Evolutionary conservation across 2,113 vertebrate species (phyloP).

Genomic region (Rhombomys opimus): DNA sequence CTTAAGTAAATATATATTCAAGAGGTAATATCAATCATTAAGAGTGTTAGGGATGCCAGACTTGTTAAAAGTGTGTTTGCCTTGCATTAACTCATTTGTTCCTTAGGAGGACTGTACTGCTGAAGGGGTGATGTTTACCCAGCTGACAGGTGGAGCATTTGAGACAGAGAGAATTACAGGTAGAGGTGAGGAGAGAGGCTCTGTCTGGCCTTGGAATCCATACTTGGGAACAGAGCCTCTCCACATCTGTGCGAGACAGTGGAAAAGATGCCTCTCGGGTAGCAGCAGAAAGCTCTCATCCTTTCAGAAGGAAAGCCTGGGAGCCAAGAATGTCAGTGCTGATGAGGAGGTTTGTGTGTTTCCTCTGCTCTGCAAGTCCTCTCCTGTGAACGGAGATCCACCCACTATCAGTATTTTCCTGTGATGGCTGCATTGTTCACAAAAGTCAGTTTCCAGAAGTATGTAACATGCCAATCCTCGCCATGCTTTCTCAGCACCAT

Average conservation of each 20-base stretch:
- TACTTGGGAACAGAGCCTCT: neutral
- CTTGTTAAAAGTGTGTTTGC: no score
- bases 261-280: neutral
- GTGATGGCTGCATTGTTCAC: conserved; percentile 60
- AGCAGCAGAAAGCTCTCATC: neutral
- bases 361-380: conserved; percentile 35
- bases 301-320: neutral
- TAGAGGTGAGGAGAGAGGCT: neutral
- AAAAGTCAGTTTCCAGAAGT: conserved; percentile 77
- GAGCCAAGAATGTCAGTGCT: neutral
- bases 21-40: neutral
- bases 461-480: conserved; percentile 63
- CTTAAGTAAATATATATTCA: neutral
- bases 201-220: neutral
- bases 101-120: neutral
- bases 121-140: neutral
- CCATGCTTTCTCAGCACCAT: conserved; percentile 69
- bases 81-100: neutral
- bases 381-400: conserved; percentile 59
- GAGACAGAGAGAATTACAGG: neutral
- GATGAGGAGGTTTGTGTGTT: neutral
- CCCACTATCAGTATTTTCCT: conserved; percentile 64
- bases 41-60: neutral
- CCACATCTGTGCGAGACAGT: neutral
- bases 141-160: conserved; percentile 25